Base-by-base conservation (phyloP, 1,140 invertebrate genomes). In the Archegozetes longisetosus region DNA sequence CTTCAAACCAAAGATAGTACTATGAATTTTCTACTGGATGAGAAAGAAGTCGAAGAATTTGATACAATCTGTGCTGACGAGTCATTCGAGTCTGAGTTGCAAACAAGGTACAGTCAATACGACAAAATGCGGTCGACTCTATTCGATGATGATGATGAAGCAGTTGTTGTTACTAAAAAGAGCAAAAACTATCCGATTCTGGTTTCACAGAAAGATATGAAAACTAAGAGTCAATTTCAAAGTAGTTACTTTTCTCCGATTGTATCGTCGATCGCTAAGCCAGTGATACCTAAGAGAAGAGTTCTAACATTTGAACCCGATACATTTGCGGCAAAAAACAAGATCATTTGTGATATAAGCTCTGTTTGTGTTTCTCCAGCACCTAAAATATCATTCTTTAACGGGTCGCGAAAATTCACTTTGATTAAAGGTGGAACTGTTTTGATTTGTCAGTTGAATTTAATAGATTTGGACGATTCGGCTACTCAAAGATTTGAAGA, bases 111-210 rank as follows among this genome's bases (percentile, higher is more conserved):
- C 17, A n/a, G 4, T 26, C 3, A 55, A 55, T 6, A 6, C 6
- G 27, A 55, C n/a, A 55, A 55, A 23, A 63, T 63, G 58, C 47
- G 62, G 50, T 63, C 56, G 22, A 48, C 58, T 12, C 27, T 62
- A 17, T 62, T 62, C 24, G 25, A 20, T 55, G 50, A 58, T 17
- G 20, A 53, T 28, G 56, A 62, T 20, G 50, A 58, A 22, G 25
- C 40, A 53, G 25, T 27, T 14, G 46, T 23, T 47, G n/a, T 54
- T 12, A 46, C 28, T 6, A 48, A 54, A 9, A 59, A 27, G 50
- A 28, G 32, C 29, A 51, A 61, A 55, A 52, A 6, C 6, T 40
- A 9, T 40, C 6, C 32, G 17, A 17, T 40, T 40, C 6, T 40
- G 6, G 6, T 17, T 9, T 17, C 32, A 17, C 32, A 40, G 17